These are phyloP conservation scores for Philaenus spumarius DNA, from an alignment of 1,140 invertebrate species.

Conservation along the genomic window DNA sequence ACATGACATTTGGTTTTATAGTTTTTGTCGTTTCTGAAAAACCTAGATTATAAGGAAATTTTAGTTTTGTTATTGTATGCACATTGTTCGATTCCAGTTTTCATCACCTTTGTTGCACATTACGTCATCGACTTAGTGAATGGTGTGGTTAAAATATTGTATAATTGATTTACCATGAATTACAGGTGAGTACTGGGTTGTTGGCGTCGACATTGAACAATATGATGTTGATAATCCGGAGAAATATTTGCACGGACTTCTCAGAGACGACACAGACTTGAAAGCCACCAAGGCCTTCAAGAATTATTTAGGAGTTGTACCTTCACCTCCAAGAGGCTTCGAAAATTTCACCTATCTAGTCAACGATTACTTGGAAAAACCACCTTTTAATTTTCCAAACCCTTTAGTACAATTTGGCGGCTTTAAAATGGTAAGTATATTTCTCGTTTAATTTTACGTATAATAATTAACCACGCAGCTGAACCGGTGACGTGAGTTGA, in stretches of 20 bases:
- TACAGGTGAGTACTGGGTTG: conserved; percentile 79
- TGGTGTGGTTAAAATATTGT: no score
- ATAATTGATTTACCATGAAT: conserved; percentile 19
- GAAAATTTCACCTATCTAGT: conserved; percentile 68
- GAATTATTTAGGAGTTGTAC: conserved; percentile 66
- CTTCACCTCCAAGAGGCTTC: conserved; percentile 56
- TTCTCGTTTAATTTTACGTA: no score
- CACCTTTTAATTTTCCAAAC: conserved; percentile 81
- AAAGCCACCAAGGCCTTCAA: conserved; percentile 53
- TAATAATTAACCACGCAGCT: no score
- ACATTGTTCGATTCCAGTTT: no score
- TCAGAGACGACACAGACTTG: conserved; percentile 53
- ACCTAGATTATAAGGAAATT: no score
- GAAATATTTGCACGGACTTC: conserved; percentile 65
- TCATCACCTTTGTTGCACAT: no score
- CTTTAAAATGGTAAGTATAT: conserved; percentile 61
- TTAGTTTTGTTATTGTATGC: no score
- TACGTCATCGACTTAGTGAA: no score
- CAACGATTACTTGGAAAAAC: conserved; percentile 67
- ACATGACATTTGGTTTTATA: no score
- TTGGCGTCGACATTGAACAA: conserved; percentile 84
- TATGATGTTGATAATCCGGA: conserved; percentile 67
- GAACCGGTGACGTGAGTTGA: no score
- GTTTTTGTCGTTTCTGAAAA: no score
- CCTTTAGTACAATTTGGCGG: conserved; percentile 61